phyloP scores from a whole-genome alignment of 2,113 vertebrate species.

The Peromyscus polionotus region DNA sequence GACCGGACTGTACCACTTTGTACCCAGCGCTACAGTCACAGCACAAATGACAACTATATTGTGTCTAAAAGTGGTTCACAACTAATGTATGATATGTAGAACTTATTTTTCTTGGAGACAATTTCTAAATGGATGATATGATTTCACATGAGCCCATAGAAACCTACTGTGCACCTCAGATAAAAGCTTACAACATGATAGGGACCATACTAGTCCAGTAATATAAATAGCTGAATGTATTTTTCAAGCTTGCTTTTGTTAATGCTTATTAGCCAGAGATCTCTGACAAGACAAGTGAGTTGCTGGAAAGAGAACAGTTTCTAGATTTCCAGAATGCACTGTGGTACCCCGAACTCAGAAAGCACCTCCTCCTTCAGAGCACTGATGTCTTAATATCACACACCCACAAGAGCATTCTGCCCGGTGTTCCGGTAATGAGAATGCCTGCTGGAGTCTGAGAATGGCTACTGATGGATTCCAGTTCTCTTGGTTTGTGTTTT shows the following conservation, averaged over 20 bases:
- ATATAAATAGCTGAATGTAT: not conserved
- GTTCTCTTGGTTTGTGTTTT: slow-evolving; percentile 24
- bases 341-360: not conserved
- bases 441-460: not conserved
- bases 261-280: not conserved
- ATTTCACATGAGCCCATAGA: not conserved
- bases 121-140: not conserved
- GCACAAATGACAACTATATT: not conserved
- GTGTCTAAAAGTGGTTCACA: not conserved
- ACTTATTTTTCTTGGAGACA: slow-evolving; percentile 27
- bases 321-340: not conserved
- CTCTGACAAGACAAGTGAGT: not conserved
- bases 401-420: not conserved
- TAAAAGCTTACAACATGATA: not conserved
- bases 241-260: not conserved
- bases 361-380: not conserved
- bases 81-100: not conserved
- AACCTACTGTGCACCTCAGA: not conserved
- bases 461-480: not conserved
- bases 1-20: not conserved
- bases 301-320: slow-evolving; percentile 33
- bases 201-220: not conserved
- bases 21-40: not conserved
- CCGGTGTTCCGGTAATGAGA: not conserved
- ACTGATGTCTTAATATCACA: not conserved